Evolutionary conservation across 2,113 vertebrate genomes (phyloP), one percentile per base, ranked within the genome.

Genomic region (Neolamprologus sp.): DNA sequence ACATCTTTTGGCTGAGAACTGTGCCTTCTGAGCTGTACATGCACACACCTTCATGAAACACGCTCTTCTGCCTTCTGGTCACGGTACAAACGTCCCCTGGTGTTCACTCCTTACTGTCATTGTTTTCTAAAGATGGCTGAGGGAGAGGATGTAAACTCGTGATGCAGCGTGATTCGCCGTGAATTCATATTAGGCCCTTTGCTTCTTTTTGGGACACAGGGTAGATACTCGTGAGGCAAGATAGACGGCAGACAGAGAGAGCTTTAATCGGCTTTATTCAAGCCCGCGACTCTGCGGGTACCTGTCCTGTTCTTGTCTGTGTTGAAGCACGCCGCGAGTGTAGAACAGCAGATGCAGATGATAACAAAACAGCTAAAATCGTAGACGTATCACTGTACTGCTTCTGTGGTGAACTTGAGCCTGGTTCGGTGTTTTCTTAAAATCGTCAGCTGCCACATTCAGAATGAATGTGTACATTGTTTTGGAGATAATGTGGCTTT

Each of bases 11-110:
- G 84, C 80, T 90, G 78, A 89, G 89, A 91, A 91, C 88, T 88
- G 94, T 95, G 95, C 95, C 95, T 96, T 95, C 73, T 82, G 87
- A 94, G 87, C 88, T 90, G 19, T 10, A 68, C 10, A 85, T 85
- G 81, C 47, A 81, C 49, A 89, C 83, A 85, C 47, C 58, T 68
- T 85, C 60, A 86, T 21, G n/a, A 85, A 79, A 65, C 60, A 81
- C 14, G 35, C 31, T 82, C 89, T 87, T 82, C 87, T 88, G 91
- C 92, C 91, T 90, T 95, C 71, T 84, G 65, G 81, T 86, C 5
- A 68, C 51, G 60, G 80, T 47, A 16, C 87, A 82, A 31, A 45
- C 7, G 4, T 81, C 75, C 28, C 81, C 81, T 33, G 26, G 28
- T 78, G 80, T 83, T 87, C 35, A 40, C 51, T 85, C 78, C 31